These are phyloP conservation scores for Pheosia gnoma DNA, from an alignment of 2,888 invertebrate species.

Conservation along the genomic window DNA sequence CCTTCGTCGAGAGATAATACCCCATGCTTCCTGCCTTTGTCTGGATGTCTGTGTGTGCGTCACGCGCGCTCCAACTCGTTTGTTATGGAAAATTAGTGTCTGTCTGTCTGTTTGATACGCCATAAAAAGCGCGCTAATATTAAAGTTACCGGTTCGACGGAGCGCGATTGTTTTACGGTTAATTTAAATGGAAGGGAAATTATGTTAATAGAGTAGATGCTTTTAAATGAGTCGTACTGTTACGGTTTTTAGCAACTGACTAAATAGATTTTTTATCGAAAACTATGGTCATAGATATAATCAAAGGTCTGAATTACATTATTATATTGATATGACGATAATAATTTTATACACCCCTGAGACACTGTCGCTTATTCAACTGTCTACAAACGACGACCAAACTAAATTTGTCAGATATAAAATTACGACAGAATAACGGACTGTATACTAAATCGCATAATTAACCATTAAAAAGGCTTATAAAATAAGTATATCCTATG, in stretches of 20 bases:
- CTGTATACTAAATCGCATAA: too few species aligned
- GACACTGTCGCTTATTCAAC: too few species aligned
- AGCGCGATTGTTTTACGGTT: not conserved
- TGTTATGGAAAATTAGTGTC: constrained; percentile 2
- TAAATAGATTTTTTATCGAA: not conserved
- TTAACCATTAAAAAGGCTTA: too few species aligned
- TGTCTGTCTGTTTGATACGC: constrained; percentile 6
- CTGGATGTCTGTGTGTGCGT: constrained; percentile 4
- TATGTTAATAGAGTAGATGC: not conserved
- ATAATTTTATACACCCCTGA: too few species aligned
- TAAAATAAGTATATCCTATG: too few species aligned
- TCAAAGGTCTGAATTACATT: too few species aligned
- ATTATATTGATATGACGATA: too few species aligned
- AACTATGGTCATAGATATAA: too few species aligned
- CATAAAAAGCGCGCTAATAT: constrained; percentile 1
- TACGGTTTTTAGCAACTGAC: not conserved
- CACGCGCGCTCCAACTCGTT: not conserved
- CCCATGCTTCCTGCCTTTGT: constrained; percentile 46
- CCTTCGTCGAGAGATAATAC: constrained; percentile 33
- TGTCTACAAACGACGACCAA: too few species aligned
- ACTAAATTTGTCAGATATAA: too few species aligned
- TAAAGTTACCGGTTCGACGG: not conserved
- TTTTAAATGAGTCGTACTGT: not conserved
- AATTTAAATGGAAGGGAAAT: not conserved
- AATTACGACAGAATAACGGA: too few species aligned